Evolutionary conservation across 1,140 invertebrate species (phyloP), one percentile per base, ranked within the genome.

Genomic region (Atta cephalotes): DNA sequence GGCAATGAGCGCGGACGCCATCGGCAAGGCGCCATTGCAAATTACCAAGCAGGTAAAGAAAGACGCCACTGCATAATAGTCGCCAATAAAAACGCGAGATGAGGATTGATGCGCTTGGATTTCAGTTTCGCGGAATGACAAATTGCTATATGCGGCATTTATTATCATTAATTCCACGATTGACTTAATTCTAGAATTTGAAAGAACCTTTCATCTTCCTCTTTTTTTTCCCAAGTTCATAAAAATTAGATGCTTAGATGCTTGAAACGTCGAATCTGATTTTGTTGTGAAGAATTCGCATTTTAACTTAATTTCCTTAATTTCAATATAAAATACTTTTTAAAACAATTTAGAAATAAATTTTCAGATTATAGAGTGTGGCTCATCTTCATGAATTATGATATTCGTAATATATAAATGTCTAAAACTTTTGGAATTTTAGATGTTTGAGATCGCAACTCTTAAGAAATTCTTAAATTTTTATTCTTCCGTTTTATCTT

Each of bases 1-100:
- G 3, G 98, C 98, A 0, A 94, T 99, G 63, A 97, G 98, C 74
- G 97, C 98, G 88, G 99, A 98, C 97, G 98, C 98, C 0, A 96
- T 99, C 91, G 98, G 97, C 3, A 96, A 96, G 92, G 97, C 98
- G 88, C 98, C 98, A 0, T 92, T 97, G 0, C 97, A 97, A 91
- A 97, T 97, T 85, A 98, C 97, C 1, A 96, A 97, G 92, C 97
- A 98, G 96, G 94, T 95, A 85, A 77, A 72, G 77, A 58, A 85
- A 62, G 25, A 53, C 7, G 49, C 62, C 25, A 79, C 14, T 21
- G 80, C 28, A 62, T 76, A 82, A 82, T 74, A 76, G 70, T 51
- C 56, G 56, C n/a, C 70, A 84, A 76, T 84, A 76, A 84, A 84
- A 84, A 84, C 80, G 68, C 70, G 70, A 51, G 56, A 84, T 84